Base-by-base conservation (phyloP, 2,797 vertebrate genomes). In the Hafferia zeledoni region DNA sequence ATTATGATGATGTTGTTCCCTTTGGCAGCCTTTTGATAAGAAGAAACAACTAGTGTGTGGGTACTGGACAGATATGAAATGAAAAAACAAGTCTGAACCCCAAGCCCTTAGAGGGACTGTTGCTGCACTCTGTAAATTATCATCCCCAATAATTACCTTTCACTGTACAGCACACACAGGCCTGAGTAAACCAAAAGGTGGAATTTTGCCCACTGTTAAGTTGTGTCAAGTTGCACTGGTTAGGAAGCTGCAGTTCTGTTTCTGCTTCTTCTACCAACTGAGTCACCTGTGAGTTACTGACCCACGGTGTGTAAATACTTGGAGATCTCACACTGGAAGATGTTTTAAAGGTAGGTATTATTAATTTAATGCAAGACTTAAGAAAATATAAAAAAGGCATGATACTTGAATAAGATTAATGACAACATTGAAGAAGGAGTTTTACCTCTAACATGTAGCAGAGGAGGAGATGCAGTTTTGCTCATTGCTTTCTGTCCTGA, bases 221-320 rank as follows among this genome's bases (percentile, higher is more conserved):
- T 44, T 9, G 0, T 31, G 28, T 68, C 67, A 76, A 50, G 20
- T 20, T 55, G 67, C 55, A 23, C 31, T 67, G 59, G 69, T 47
- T 22, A 82, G 27, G 70, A 89, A 94, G 31, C 14, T 47, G 7
- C 12, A 37, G 35, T 27, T 91, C 43, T 41, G 25, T 30, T 87
- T 43, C 81, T 72, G 27, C 17, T 50, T 33, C 43, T 83, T 57
- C 60, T 46, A 4, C 20, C 47, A 56, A 64, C 30, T 2, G 1
- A 56, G 35, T 50, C 35, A 91, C 4, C 44, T 60, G 25, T 14
- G 8, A 77, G 56, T 68, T 77, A 70, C 31, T 0, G 0, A 68
- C 3, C 17, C 33, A 25, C 13, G 0, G 0, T 20, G 15, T 13
- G 11, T 28, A 25, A 76, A 80, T 27, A 31, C 9, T 17, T 28